A percentile compares a stretch with the other conserved stretches of the same genome.
Evolutionary conservation across 2,113 vertebrate species (phyloP).

Genomic region (Elephas maximus): DNA sequence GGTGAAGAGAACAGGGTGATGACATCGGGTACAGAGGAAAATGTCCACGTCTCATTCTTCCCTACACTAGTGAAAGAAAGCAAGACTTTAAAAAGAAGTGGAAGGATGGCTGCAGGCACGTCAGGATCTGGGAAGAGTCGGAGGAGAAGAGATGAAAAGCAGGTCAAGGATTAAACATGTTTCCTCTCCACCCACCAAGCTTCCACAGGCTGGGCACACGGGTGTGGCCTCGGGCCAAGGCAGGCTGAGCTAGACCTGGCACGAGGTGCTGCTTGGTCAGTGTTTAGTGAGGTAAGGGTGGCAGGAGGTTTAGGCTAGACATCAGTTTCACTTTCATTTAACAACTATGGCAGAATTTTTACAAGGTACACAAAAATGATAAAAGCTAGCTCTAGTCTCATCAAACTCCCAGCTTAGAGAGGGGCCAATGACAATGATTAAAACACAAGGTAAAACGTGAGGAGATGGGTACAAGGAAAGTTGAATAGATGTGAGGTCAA

Average conservation of each 20-base stretch:
- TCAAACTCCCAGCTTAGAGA: background rate
- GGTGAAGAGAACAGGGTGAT: no score
- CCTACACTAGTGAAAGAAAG: background rate
- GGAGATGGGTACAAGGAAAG: background rate
- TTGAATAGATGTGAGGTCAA: background rate
- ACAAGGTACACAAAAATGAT: background rate
- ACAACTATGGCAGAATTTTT: background rate
- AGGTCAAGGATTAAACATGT: background rate
- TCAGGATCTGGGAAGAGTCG: background rate
- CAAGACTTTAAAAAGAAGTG: background rate
- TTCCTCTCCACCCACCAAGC: background rate
- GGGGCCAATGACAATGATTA: background rate
- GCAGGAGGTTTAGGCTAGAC: background rate
- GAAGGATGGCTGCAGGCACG: background rate
- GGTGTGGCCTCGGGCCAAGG: background rate
- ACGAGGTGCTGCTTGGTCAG: background rate
- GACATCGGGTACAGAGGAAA: accelerated
- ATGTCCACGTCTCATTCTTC: background rate
- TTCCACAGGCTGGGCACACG: background rate
- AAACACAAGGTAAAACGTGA: background rate
- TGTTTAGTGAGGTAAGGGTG: background rate
- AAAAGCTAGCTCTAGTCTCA: background rate
- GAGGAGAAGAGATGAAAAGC: background rate
- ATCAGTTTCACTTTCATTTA: background rate
- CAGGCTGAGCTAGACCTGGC: background rate